Conservation (phyloP, 2,113 vertebrate species). For the Panthera tigris region DNA sequence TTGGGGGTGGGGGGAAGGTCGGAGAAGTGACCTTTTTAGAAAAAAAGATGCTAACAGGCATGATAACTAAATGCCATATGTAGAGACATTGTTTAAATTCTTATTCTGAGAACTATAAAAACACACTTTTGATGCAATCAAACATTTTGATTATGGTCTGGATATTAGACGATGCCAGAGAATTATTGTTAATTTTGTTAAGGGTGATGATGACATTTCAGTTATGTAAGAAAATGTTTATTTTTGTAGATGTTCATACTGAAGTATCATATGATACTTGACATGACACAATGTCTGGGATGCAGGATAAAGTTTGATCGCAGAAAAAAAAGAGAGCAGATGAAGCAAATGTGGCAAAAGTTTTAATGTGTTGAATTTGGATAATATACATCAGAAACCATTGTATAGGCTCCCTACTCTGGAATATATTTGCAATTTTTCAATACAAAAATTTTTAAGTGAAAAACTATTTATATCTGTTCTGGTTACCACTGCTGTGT, state of each 20-base stretch:
- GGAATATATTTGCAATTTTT: not conserved
- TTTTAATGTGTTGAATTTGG: not conserved
- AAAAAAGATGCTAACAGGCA: not conserved
- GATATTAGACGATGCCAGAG: not conserved
- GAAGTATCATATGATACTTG: not conserved
- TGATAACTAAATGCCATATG: not conserved
- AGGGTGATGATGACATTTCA: not conserved
- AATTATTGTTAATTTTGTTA: constrained; percentile 28
- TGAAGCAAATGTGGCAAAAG: not conserved
- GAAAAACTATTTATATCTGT: not conserved
- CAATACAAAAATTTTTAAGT: not conserved
- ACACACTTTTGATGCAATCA: not conserved
- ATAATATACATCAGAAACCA: not conserved
- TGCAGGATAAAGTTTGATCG: not conserved
- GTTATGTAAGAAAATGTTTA: not conserved
- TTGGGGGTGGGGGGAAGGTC: not conserved
- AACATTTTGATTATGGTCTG: constrained; percentile 5
- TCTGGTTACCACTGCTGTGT: not conserved
- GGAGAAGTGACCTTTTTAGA: not conserved
- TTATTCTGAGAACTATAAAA: not conserved
- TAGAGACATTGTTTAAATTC: not conserved
- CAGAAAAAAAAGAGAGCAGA: not conserved
- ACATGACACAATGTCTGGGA: not conserved
- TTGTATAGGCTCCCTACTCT: not conserved
- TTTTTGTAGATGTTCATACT: constrained; percentile 2